phyloP scores from a whole-genome alignment of 1,140 invertebrate genomes.

The Platyscapa corneri region DNA sequence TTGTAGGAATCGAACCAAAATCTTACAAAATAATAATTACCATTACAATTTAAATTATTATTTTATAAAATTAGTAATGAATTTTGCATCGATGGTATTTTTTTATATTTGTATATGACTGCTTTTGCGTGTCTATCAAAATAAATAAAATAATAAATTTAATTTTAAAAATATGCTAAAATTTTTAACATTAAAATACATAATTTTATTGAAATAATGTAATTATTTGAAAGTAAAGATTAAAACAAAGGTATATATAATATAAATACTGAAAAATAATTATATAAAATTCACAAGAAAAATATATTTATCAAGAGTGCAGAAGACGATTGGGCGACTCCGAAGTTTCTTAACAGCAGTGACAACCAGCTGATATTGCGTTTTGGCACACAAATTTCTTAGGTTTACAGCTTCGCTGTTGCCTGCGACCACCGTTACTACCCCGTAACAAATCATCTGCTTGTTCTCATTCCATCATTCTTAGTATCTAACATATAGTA shows the following conservation, averaged over 20 bases:
- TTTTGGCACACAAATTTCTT: conserved; percentile 85
- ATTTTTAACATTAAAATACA: too few relatives aligned
- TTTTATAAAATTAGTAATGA: too few relatives aligned
- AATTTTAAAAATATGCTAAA: too few relatives aligned
- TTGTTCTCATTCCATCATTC: conserved; percentile 65
- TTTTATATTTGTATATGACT: too few relatives aligned
- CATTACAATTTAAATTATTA: too few relatives aligned
- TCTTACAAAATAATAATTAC: too few relatives aligned
- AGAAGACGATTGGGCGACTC: conserved; percentile 89
- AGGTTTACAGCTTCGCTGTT: conserved; percentile 89
- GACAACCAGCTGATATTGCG: conserved; percentile 89
- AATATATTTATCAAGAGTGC: conserved; percentile 85
- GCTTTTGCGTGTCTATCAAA: too few relatives aligned
- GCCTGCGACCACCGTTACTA: conserved; percentile 88
- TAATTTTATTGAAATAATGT: too few relatives aligned
- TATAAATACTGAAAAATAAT: background rate
- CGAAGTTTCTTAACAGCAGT: conserved; percentile 86
- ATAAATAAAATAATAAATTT: too few relatives aligned
- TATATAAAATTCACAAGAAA: background rate
- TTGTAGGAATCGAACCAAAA: too few relatives aligned
- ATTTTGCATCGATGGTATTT: too few relatives aligned
- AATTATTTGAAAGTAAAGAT: too few relatives aligned
- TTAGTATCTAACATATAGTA: conserved; percentile 19
- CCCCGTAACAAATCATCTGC: conserved; percentile 87
- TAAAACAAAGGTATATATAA: background rate